Base-by-base conservation (phyloP, 2,888 invertebrate species). In the Lithophane semibrunnea region DNA sequence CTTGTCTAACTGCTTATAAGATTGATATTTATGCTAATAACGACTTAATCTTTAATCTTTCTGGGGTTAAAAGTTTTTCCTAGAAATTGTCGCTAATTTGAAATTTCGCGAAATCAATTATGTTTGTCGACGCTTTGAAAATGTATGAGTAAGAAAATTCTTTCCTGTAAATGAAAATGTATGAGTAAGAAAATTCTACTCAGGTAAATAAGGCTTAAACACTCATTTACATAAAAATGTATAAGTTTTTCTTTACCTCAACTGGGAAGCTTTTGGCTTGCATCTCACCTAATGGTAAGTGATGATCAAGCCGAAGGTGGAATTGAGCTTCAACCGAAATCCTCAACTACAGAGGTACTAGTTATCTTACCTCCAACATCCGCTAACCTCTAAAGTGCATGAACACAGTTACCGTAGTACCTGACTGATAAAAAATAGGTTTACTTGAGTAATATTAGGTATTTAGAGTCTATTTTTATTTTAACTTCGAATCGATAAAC, bases 21-120 rank as follows among this genome's bases (percentile, higher is more conserved):
- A 56, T 65, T 64, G 56, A 18, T 70, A 70, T 70, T 78, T 67
- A 84, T 86, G 83, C 18, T 24, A 73, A 82, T 75, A 70, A 64
- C 73, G 21, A 49, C 21, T 54, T 58, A 65, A 77, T 42, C 37
- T 54, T 37, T 61, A 54, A 37, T 44, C 29, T 78, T 63, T 54
- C 69, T 66, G 47, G 44, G 21, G 70, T 66, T 42, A 78, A 82
- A 82, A 68, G 58, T 82, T 21, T 64, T 85, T 85, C 37, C 70
- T 75, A 68, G 61, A 78, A 75, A 73, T 67, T 61, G 3, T 24
- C 49, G 18, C 16, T 47, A 73, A 52, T 66, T 37, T 52, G 42
- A 58, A 77, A 68, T 47, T 1, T 56, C 29, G n/a, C 70, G n/a
- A 58, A 75, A 72, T 54, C 13, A 42, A 37, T 37, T 2, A 66